These are phyloP conservation scores for Maconellicoccus hirsutus DNA, from an alignment of 1,140 invertebrate species.

Conservation along the genomic window DNA sequence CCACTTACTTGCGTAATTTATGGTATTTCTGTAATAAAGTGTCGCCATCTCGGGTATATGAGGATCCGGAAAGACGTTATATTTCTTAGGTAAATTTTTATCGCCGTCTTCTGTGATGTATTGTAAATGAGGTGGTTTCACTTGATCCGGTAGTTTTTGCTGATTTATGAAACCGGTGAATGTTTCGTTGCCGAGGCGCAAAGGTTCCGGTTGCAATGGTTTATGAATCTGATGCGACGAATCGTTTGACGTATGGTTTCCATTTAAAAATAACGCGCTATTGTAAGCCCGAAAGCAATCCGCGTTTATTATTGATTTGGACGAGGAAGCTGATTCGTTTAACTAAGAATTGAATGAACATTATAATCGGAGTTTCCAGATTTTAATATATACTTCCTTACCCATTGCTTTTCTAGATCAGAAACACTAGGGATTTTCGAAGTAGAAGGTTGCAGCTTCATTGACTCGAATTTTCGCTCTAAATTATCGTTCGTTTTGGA, in stretches of 20 bases:
- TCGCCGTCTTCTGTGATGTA: background rate
- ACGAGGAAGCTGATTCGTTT: background rate
- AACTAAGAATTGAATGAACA: background rate
- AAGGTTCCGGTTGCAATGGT: background rate
- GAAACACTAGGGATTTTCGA: background rate
- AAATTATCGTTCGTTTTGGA: background rate
- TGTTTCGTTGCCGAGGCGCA: background rate
- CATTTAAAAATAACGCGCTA: background rate
- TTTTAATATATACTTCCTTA: background rate
- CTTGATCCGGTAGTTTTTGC: background rate
- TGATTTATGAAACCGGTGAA: background rate
- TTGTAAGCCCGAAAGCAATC: slow-evolving; percentile 10
- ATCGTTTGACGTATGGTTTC: background rate
- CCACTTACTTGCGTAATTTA: background rate
- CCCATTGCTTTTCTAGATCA: slow-evolving; percentile 11
- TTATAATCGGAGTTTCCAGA: background rate
- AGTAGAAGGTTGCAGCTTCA: background rate
- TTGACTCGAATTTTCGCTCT: background rate
- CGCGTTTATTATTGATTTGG: background rate
- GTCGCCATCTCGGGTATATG: background rate
- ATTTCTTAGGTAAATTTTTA: background rate
- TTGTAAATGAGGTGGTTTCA: background rate
- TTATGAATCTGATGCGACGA: background rate
- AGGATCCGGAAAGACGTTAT: background rate
- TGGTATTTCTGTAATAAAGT: background rate